Base-by-base conservation (phyloP, 2,888 invertebrate species). In the Aradus depressus region DNA sequence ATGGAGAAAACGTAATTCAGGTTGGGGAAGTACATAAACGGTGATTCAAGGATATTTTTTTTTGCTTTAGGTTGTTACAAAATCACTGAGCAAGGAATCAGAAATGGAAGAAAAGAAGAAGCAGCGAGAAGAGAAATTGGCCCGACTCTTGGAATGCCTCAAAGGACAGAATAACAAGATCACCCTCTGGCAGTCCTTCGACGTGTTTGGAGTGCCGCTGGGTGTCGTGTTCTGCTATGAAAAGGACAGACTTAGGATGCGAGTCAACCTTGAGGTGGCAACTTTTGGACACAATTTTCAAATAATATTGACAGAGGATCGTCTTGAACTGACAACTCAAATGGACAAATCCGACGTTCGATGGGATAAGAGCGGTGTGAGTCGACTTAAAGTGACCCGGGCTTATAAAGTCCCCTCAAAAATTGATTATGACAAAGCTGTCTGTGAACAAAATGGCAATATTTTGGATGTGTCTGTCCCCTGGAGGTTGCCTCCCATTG, bases 111-210 rank as follows among this genome's bases (percentile, higher is more conserved):
- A 19, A 19, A 6, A 4, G 10, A 19, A 38, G 22, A 4, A 12
- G 16, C 21, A 19, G 19, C 18, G 22, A 38, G 4, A n/a, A 3
- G 4, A 38, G 12, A 14, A 18, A n/a, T 28, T 28, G 12, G 8
- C 8, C 10, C 28, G 12, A 10, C 38, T 38, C 3, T 4, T 19
- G 4, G 19, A 6, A 4, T 6, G 18, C 12, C 4, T 38, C 12
- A 38, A 22, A 16, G 8, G 16, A 16, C 6, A 12, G 3, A 19
- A 6, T 12, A 38, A 38, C 19, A 38, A 38, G 19, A 38, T 38
- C 4, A n/a, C 38, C 3, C 38, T 38, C 38, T 38, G 38, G 38
- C 38, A 38, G 38, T 38, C 38, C 18, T 38, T 38, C 38, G 21
- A 4, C 18, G 38, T 16, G 3, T 38, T 16, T 6, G 22, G 22